Conservation (phyloP, 1,140 invertebrate genomes). For the Meloidogyne floridensis region DNA sequence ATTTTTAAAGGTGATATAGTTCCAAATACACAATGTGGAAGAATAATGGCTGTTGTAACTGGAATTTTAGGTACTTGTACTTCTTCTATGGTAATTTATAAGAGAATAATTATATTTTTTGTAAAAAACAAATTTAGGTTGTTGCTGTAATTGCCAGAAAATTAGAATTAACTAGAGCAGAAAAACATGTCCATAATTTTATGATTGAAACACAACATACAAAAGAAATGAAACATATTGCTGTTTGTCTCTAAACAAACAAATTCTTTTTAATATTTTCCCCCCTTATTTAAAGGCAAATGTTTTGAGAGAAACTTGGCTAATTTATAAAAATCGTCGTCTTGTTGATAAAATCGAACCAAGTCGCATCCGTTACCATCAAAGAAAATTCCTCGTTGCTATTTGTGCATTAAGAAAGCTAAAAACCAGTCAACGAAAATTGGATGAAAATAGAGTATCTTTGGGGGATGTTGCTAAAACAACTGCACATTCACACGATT, state of each 20-base stretch:
- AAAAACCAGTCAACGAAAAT: conserved; percentile 98
- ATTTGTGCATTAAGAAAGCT: conserved; percentile 98
- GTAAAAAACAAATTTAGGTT: conserved; percentile 30
- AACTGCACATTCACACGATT: conserved; percentile 57
- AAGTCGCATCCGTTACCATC: conserved; percentile 90
- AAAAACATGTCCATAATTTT: conserved; percentile 99
- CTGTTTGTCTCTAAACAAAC: conserved; percentile 14
- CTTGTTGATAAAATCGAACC: conserved; percentile 94
- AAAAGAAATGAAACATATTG: conserved; percentile 78
- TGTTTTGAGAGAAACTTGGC: conserved; percentile 97
- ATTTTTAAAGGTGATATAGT: conserved; percentile 84
- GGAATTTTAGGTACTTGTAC: conserved; percentile 99
- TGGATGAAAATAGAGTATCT: conserved; percentile 98
- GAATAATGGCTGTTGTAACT: conserved; percentile 93
- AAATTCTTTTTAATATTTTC: too few relatives aligned
- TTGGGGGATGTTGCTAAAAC: conserved; percentile 94
- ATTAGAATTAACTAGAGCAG: conserved; percentile 95
- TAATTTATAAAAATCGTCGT: conserved; percentile 99
- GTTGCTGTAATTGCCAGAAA: conserved; percentile 98
- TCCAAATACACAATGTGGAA: conserved; percentile 97
- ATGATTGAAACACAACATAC: conserved; percentile 99
- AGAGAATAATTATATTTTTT: background rate
- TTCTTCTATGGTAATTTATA: conserved; percentile 83
- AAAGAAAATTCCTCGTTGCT: conserved; percentile 97
- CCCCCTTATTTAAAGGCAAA: conserved; percentile 76